Percentiles rank a stretch among this genome's conserved stretches.
These are phyloP conservation scores for Lacanobia wlatinum DNA, from an alignment of 2,888 invertebrate genomes.

Conservation along the genomic window DNA sequence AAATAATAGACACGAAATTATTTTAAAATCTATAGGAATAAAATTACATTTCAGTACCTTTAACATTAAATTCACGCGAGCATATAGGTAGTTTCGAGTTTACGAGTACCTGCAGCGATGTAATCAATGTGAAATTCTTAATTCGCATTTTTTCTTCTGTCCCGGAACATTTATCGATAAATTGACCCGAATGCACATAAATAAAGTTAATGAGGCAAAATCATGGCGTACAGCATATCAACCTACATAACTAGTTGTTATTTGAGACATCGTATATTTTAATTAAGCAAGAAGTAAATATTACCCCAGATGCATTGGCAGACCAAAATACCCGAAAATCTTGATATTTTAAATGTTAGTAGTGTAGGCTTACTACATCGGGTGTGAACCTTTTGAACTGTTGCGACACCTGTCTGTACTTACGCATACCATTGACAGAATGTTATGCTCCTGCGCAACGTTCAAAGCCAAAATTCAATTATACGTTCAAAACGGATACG, in stretches of 20 bases:
- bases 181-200: constrained; percentile 83
- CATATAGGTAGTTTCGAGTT: constrained; percentile 73
- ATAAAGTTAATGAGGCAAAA: constrained; percentile 86
- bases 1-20: constrained; percentile 15
- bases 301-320: constrained; percentile 58
- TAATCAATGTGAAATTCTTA: constrained; percentile 83
- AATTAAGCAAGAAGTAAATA: constrained; percentile 71
- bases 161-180: constrained; percentile 82
- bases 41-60: constrained; percentile 59
- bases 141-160: constrained; percentile 79
- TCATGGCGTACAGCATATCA: constrained; percentile 76
- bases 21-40: constrained; percentile 42
- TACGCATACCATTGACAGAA: constrained; percentile 27
- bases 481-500: constrained; percentile 65
- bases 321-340: constrained; percentile 49
- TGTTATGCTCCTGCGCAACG: constrained; percentile 2
- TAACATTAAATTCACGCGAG: constrained; percentile 66
- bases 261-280: constrained; percentile 71
- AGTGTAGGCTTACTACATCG: constrained; percentile 23
- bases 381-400: constrained; percentile 42
- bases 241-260: constrained; percentile 70
- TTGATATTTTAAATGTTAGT: constrained; percentile 49
- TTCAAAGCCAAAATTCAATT: constrained; percentile 36
- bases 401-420: constrained; percentile 26
- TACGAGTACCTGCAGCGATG: constrained; percentile 74